Evolutionary conservation across 2,113 vertebrate genomes (phyloP), one percentile per base, ranked within the genome.

Genomic region (Alouatta palliata): DNA sequence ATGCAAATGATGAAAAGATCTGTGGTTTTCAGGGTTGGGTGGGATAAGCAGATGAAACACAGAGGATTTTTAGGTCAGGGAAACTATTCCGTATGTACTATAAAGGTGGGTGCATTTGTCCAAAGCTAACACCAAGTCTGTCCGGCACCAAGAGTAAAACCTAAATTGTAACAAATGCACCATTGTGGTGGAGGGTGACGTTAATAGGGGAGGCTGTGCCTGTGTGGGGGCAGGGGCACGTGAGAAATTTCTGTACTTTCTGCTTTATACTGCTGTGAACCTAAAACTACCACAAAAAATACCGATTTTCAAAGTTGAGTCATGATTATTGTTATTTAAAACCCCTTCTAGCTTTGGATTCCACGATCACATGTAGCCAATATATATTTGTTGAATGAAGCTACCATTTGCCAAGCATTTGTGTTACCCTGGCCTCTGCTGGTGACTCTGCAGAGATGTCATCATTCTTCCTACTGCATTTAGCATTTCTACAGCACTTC

Each of bases 361-460:
- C 84, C 30, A 71, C 23, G 12, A 1, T 16, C 23, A 1, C 19
- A 19, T 13, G 35, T 10, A 32, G 70, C 49, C 6, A 54, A 25
- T 6, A 12, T 27, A 2, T 25, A 73, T 94, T 81, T 75, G 54
- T 43, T 47, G 56, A n/a, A 76, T 27, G 76, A 87, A 93, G 87
- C 56, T 61, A 70, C 17, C 17, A 12, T 94, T 76, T 77, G 54
- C 56, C 27, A 52, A 95, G 81, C 19, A 25, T 49, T 75, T 77
- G 77, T 82, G 77, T 92, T 85, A 70, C 12, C 77, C 37, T 92
- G 90, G 88, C 81, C 71, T 94, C 85, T 80, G 27, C 58, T 35
- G 64, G 56, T 21, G 21, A 91, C 79, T 80, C 27, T 49, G 27
- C 35, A 85, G 47, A 79, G 35, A 56, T 66, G 75, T 66, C 86